phyloP scores from a whole-genome alignment of 2,797 vertebrate genomes.

The Myotis daubentonii region DNA sequence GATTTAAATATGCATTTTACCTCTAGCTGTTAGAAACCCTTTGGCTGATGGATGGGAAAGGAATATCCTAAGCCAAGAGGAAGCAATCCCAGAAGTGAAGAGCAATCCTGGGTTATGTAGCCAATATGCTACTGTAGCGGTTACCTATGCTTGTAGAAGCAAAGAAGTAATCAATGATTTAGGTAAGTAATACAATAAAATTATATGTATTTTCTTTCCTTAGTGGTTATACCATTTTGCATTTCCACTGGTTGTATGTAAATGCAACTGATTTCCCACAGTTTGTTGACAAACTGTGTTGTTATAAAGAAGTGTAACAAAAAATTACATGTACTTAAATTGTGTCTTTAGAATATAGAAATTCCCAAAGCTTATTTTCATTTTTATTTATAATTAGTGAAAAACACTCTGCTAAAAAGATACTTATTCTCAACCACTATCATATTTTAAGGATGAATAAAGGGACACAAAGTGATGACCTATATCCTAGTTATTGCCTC shows the following conservation, averaged over 20 bases:
- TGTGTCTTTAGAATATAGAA: not conserved
- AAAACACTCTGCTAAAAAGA: not conserved
- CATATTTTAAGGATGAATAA: not conserved
- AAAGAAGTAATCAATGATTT: not conserved
- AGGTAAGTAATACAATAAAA: not conserved
- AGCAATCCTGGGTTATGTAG: not conserved
- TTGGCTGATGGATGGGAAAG: not conserved
- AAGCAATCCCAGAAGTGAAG: not conserved
- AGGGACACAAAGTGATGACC: not conserved
- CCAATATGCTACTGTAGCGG: not conserved
- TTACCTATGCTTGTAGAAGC: not conserved
- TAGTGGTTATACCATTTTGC: not conserved
- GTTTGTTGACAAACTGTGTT: not conserved
- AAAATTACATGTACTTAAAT: not conserved
- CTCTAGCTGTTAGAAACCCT: not conserved
- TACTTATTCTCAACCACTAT: not conserved
- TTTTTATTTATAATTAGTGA: slow-evolving; percentile 31
- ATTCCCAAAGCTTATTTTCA: not conserved
- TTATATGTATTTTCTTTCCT: not conserved
- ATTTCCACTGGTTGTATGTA: not conserved
- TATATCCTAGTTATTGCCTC: not conserved
- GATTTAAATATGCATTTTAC: slow-evolving; percentile 1
- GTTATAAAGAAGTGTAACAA: not conserved
- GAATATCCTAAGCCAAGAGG: not conserved
- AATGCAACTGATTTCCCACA: not conserved